Evolutionary conservation across 2,888 invertebrate genomes (phyloP).

Genomic region (Parnassius apollo): DNA sequence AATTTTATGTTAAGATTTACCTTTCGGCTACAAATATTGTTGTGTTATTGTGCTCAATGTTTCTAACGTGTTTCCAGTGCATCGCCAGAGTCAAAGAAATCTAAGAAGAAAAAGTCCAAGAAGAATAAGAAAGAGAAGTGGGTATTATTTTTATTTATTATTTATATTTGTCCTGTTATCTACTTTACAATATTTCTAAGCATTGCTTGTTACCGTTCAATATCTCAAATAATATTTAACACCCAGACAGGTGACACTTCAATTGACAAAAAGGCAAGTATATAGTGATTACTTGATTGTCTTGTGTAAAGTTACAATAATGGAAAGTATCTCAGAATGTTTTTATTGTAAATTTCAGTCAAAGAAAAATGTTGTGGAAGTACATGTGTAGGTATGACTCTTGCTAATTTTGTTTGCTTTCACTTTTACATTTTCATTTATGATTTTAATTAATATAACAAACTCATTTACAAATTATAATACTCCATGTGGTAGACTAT

Average conservation of each 20-base stretch:
- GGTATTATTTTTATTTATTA: constrained; percentile 47
- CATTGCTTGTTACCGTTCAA: constrained; percentile 29
- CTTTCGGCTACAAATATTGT: no score
- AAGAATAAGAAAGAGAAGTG: constrained; percentile 88
- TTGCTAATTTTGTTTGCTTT: constrained; percentile 6
- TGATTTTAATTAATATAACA: no score
- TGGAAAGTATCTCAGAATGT: constrained; percentile 5
- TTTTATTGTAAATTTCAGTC: constrained; percentile 61
- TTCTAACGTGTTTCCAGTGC: constrained; percentile 73
- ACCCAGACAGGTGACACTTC: constrained; percentile 70
- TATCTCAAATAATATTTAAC: constrained; percentile 41
- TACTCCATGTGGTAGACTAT: no score
- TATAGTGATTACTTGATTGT: constrained; percentile 15
- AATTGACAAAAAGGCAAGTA: constrained; percentile 73
- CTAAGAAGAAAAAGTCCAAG: constrained; percentile 90
- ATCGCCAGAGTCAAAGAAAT: constrained; percentile 86
- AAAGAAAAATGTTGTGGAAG: constrained; percentile 71
- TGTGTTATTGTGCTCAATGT: constrained; percentile 6
- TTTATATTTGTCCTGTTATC: constrained; percentile 31
- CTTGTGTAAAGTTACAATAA: not conserved
- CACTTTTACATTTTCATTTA: not conserved
- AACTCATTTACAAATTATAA: no score
- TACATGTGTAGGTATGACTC: constrained; percentile 66
- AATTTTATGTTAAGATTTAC: no score
- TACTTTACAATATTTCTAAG: constrained; percentile 46